Conservation (phyloP, 2,888 invertebrate species). For the Melanostoma scalare region DNA sequence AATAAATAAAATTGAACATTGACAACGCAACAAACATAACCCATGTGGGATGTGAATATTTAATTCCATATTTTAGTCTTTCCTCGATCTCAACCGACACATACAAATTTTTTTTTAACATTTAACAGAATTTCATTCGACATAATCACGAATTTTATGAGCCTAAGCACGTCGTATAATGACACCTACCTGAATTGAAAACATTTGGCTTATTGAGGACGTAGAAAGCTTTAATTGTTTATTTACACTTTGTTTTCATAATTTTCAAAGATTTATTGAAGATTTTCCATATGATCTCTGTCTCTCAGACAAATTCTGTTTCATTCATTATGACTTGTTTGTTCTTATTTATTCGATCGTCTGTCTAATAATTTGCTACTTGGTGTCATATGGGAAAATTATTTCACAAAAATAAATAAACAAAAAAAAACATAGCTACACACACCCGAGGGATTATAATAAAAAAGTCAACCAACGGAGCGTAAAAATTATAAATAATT, state of each 20-base stretch:
- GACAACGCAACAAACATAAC: too few species aligned
- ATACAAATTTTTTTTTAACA: too few species aligned
- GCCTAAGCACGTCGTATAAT: not conserved
- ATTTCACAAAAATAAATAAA: constrained; percentile 29
- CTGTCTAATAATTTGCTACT: constrained; percentile 31
- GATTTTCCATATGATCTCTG: constrained; percentile 38
- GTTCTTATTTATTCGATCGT: constrained; percentile 44
- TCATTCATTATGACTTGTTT: constrained; percentile 20
- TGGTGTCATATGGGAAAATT: constrained; percentile 45
- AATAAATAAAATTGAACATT: too few species aligned
- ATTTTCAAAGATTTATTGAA: constrained; percentile 56
- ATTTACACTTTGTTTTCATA: constrained; percentile 57
- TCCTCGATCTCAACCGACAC: too few species aligned
- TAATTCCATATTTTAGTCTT: too few species aligned
- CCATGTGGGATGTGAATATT: too few species aligned
- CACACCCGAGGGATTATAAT: not conserved
- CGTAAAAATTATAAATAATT: constrained; percentile 9
- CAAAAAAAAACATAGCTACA: constrained; percentile 6
- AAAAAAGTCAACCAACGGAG: not conserved
- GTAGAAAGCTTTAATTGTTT: constrained; percentile 40
- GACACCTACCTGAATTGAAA: constrained; percentile 40
- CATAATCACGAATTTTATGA: too few species aligned
- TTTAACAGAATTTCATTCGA: too few species aligned
- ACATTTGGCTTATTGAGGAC: constrained; percentile 14
- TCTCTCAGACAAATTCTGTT: constrained; percentile 10